A percentile compares a stretch with the other conserved stretches of the same genome.
These are phyloP conservation scores for Microcebus jonahi DNA, from an alignment of 2,113 vertebrate genomes.

Conservation along the genomic window DNA sequence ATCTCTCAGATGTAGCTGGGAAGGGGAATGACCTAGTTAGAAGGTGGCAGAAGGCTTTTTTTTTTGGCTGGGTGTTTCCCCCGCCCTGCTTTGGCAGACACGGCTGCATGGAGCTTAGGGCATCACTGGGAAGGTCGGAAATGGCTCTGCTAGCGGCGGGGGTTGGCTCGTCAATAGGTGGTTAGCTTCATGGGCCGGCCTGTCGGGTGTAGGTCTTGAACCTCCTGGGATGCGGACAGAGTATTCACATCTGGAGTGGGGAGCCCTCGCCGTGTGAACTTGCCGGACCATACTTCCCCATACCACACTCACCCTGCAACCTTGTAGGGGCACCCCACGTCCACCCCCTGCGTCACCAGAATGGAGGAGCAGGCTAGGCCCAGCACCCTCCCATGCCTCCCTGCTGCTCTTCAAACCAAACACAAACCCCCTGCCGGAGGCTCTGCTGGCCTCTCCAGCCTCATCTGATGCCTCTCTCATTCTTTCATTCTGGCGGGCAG, in stretches of 20 bases:
- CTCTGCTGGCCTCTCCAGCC: background rate
- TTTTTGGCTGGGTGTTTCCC: constrained; percentile 42
- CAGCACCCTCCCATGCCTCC: background rate
- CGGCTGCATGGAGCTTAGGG: background rate
- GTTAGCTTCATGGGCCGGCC: background rate
- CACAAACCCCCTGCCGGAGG: background rate
- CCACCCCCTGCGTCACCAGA: background rate
- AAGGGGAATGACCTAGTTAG: constrained; percentile 76
- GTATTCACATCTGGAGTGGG: background rate
- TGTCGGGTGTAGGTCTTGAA: background rate
- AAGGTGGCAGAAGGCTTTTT: constrained; percentile 69
- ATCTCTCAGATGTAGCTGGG: constrained; percentile 67
- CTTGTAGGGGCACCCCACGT: background rate
- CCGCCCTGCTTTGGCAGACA: background rate
- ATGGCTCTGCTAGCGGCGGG: background rate
- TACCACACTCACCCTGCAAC: background rate
- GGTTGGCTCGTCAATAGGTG: background rate
- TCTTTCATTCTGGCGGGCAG: background rate
- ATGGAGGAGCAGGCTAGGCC: background rate
- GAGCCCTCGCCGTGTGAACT: background rate
- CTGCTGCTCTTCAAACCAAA: background rate
- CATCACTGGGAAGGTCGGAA: background rate
- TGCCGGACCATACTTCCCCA: background rate
- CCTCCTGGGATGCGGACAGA: background rate
- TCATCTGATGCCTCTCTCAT: background rate